Percentiles rank a stretch among this genome's conserved stretches.
phyloP scores from a whole-genome alignment of 2,113 vertebrate species.

The Sapayoa aenigma region DNA sequence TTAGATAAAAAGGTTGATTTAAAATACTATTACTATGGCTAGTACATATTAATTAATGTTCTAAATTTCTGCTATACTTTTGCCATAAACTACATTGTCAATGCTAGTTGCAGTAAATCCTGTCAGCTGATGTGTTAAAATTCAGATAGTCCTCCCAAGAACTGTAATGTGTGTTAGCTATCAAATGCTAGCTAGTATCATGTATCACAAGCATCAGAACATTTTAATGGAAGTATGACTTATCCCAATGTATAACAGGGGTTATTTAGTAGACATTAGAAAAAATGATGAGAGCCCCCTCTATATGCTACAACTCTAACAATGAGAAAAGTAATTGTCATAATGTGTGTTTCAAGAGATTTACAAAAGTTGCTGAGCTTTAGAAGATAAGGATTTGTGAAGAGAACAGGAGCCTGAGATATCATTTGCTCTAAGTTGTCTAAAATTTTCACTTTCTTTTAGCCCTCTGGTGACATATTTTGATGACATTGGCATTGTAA shows the following conservation, averaged over 20 bases:
- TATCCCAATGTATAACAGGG: not conserved
- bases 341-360: not conserved
- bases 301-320: not conserved
- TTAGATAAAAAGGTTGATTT: not conserved
- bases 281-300: not conserved
- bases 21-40: not conserved
- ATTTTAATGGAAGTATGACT: not conserved
- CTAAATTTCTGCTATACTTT: not conserved
- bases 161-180: not conserved
- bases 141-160: not conserved
- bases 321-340: not conserved
- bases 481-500: not conserved
- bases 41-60: not conserved
- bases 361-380: not conserved
- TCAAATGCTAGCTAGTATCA: not conserved
- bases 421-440: not conserved
- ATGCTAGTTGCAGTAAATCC: not conserved
- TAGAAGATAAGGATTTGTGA: not conserved
- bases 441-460: not conserved
- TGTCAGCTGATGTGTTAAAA: not conserved
- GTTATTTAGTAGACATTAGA: not conserved
- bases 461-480: not conserved
- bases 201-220: not conserved
- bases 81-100: not conserved
- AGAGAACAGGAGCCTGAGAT: not conserved